Base-by-base conservation (phyloP, 92 coral and sea anemone genomes). In the Actinernus sp. region DNA sequence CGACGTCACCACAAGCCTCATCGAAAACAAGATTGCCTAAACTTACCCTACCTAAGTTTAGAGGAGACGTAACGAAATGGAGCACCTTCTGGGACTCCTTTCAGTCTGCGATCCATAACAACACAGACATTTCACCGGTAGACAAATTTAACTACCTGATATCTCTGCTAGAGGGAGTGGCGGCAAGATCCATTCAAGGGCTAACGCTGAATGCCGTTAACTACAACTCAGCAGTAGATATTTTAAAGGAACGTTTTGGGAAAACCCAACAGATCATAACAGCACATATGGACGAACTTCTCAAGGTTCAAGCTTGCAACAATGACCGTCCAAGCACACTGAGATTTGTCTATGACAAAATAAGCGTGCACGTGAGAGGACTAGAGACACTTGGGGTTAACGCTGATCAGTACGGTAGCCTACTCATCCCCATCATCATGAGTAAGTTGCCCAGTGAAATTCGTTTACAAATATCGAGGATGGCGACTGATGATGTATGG, bases 221-320 rank as follows among this genome's bases (percentile, higher is more conserved):
- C 26, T n/a, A n/a, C n/a, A 49, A 57, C 33, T 47, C 76, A 4
- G 61, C 67, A 4, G 56, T 53, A 12, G 66, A 64, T 7, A 44
- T 64, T 4, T 14, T 64, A 13, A n/a, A 64, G 2, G 26, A 55
- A 25, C 46, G 82, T 59, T 39, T 74, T 75, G 74, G 90, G 24
- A 64, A 47, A 27, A 58, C 83, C 20, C 68, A 75, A 32, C 70
- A 83, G 50, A 44, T 83, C 4, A 68, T 83, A 43, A 38, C 68
- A 24, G 82, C 78, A 10, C 83, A 67, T 39, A 83, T 75, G 74
- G 90, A 83, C 27, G 74, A 83, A 40, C 51, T 83, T 23, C 44
- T 83, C 13, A 76, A 76, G 20, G 49, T 83, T 13, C 61, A 58
- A 19, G 63, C 63, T 14, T 69, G 85, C 41, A 25, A 51, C 14